Percentiles rank a stretch among this genome's conserved stretches.
Evolutionary conservation across 2,113 vertebrate genomes (phyloP).

Genomic region (Vulpes lagopus): DNA sequence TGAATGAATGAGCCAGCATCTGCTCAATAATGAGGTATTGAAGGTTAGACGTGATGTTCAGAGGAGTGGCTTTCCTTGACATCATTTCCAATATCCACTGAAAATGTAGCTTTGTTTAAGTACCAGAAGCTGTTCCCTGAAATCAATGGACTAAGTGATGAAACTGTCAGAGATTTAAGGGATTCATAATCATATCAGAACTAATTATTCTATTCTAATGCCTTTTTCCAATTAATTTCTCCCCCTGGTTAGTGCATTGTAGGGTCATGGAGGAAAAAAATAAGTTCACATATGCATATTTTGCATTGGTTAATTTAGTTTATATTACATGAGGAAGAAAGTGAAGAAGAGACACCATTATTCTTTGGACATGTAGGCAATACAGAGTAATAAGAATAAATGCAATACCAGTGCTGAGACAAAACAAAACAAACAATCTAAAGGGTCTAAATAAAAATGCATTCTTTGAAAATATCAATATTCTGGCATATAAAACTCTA

Average conservation of each 20-base stretch:
- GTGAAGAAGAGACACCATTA: not conserved
- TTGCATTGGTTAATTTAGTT: not conserved
- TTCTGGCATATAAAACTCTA: not conserved
- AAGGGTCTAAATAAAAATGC: not conserved
- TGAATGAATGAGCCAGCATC: conserved; percentile 72
- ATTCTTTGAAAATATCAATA: not conserved
- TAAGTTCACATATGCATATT: not conserved
- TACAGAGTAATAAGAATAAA: not conserved
- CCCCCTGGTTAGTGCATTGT: not conserved
- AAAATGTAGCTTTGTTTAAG: conserved; percentile 56
- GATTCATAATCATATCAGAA: conserved; percentile 57
- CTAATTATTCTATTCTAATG: conserved; percentile 59
- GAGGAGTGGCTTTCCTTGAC: conserved; percentile 60
- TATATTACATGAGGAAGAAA: not conserved
- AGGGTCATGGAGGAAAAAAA: not conserved
- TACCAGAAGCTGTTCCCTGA: not conserved
- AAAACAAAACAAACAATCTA: not conserved
- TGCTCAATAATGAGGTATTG: conserved; percentile 68
- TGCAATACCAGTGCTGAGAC: not conserved
- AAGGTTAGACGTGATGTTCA: conserved; percentile 72
- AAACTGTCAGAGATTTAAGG: conserved; percentile 42
- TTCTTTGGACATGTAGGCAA: not conserved
- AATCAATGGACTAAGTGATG: conserved; percentile 60
- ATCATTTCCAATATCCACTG: conserved; percentile 63
- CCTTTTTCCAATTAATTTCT: conserved; percentile 28